A percentile compares a stretch with the other conserved stretches of the same genome.
Evolutionary conservation across 2,888 invertebrate genomes (phyloP).

Genomic region (Erynnis tages): DNA sequence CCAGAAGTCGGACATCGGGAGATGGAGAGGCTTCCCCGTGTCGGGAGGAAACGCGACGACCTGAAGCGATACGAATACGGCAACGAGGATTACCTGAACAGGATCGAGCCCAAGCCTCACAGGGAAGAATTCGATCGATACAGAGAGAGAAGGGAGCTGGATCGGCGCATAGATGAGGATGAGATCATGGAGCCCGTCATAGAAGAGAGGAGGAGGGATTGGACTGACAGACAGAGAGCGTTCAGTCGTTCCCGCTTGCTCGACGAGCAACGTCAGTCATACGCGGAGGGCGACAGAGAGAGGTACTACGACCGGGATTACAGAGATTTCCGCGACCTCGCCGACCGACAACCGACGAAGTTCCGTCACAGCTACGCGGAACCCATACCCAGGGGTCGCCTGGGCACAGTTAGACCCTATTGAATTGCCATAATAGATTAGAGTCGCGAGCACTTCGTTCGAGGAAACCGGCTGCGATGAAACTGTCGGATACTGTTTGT

Average conservation of each 20-base stretch:
- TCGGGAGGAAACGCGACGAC: slow-evolving; percentile 70
- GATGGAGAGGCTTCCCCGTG: slow-evolving; percentile 70
- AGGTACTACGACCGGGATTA: slow-evolving; percentile 71
- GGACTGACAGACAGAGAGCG: slow-evolving; percentile 69
- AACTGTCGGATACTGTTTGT: slow-evolving; percentile 7
- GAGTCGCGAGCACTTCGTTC: slow-evolving; percentile 15
- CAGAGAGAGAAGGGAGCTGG: slow-evolving; percentile 66
- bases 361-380: slow-evolving; percentile 86
- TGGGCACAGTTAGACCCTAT: slow-evolving; percentile 75
- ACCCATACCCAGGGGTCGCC: slow-evolving; percentile 78
- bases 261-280: slow-evolving; percentile 72
- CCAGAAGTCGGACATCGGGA: slow-evolving; percentile 60
- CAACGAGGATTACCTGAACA: slow-evolving; percentile 67
- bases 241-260: slow-evolving; percentile 73
- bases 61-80: slow-evolving; percentile 71
- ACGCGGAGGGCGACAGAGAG: slow-evolving; percentile 66
- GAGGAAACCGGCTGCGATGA: neutral
- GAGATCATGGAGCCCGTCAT: slow-evolving; percentile 73
- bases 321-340: slow-evolving; percentile 66
- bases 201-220: slow-evolving; percentile 67
- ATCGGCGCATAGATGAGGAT: slow-evolving; percentile 72
- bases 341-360: slow-evolving; percentile 67
- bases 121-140: slow-evolving; percentile 68
- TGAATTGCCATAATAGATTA: slow-evolving; percentile 76
- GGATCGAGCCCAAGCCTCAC: slow-evolving; percentile 62